Evolutionary conservation across 1,140 invertebrate species (phyloP).

Genomic region (Kradibia gibbosae): DNA sequence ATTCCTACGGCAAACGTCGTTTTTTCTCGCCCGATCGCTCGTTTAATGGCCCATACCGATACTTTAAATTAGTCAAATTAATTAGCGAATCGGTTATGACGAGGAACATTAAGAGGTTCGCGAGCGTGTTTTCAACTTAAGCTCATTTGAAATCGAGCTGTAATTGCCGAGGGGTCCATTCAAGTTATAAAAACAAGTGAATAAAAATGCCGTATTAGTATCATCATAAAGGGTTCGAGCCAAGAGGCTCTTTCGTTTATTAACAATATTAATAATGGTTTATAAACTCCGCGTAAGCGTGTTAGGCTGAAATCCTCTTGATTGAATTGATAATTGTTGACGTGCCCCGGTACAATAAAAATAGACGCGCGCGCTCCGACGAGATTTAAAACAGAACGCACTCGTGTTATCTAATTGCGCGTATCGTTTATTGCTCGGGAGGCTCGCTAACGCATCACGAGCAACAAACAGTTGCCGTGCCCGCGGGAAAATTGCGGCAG

Average conservation of each 20-base stretch:
- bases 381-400: not conserved
- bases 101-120: not conserved
- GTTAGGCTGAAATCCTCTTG: not conserved
- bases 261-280: conserved; percentile 1
- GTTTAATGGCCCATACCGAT: not conserved
- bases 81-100: not conserved
- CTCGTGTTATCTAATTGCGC: conserved; percentile 6
- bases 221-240: not conserved
- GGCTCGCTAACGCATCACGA: not conserved
- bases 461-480: not conserved
- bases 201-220: not conserved
- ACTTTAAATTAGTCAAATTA: conserved; percentile 13
- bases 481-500: not conserved
- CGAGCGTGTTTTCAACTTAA: not conserved
- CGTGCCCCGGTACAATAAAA: not conserved
- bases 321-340: conserved; percentile 22
- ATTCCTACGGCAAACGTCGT: too few species aligned
- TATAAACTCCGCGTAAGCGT: not conserved
- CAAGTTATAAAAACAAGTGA: not conserved
- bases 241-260: not conserved
- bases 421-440: not conserved
- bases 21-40: too few species aligned
- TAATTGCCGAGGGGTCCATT: not conserved
- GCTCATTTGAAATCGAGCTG: not conserved
- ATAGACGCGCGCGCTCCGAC: not conserved